Conservation (phyloP, 2,797 vertebrate genomes). For the Hydrolagus colliei region DNA sequence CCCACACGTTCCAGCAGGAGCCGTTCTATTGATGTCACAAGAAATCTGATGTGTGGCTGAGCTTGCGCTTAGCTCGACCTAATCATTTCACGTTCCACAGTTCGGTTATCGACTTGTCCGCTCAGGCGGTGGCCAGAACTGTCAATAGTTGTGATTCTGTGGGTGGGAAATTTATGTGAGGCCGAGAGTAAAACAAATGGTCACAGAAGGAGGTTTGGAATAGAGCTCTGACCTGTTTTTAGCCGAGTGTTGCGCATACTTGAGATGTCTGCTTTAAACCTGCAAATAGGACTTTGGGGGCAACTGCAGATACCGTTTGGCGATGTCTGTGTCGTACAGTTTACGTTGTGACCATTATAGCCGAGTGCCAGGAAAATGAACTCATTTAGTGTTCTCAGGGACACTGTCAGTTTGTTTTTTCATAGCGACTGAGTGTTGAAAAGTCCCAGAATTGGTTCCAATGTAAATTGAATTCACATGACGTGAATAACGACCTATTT, state of each 20-base stretch:
- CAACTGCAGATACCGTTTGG: background rate
- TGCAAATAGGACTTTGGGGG: background rate
- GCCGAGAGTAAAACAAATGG: background rate
- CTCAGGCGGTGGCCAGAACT: background rate
- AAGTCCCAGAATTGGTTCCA: too few species aligned
- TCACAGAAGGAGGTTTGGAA: background rate
- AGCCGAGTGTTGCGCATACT: slow-evolving; percentile 2
- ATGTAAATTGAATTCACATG: too few species aligned
- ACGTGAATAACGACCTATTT: too few species aligned
- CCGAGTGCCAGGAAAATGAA: background rate
- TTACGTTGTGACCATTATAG: background rate
- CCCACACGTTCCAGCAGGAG: too few species aligned
- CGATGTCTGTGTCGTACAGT: background rate
- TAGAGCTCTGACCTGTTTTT: background rate
- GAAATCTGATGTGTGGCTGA: background rate
- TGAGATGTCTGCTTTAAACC: background rate
- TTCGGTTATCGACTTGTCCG: background rate
- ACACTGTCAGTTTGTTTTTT: too few species aligned
- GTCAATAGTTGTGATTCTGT: background rate
- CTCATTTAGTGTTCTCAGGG: background rate
- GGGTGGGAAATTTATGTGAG: background rate
- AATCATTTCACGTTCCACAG: background rate
- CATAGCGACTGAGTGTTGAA: too few species aligned
- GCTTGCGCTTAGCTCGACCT: background rate
- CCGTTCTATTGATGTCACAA: too few species aligned